Percentiles rank a stretch among this genome's conserved stretches.
phyloP scores from a whole-genome alignment of 2,797 vertebrate species.

The Poecilia wingei region DNA sequence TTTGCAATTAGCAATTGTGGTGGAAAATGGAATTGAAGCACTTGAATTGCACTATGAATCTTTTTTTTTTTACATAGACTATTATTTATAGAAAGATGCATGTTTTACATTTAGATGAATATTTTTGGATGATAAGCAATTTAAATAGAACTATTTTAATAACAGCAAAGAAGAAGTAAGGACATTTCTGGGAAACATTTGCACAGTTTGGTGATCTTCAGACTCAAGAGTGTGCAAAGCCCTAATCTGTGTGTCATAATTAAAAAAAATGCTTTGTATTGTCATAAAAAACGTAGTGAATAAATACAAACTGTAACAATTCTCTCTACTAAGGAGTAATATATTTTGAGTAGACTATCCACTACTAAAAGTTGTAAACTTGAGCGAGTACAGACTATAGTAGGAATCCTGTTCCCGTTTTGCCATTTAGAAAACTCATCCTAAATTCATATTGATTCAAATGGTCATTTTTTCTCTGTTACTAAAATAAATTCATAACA shows the following conservation, averaged over 20 bases:
- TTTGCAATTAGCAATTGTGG: slow-evolving; percentile 46
- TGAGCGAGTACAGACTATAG: slow-evolving; percentile 35
- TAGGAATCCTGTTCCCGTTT: slow-evolving; percentile 40
- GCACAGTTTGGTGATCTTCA: slow-evolving; percentile 31
- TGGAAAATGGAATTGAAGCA: slow-evolving; percentile 40
- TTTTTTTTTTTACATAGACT: slow-evolving; percentile 45
- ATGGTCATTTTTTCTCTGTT: slow-evolving; percentile 43
- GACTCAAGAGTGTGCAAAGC: slow-evolving; percentile 45
- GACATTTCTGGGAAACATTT: slow-evolving; percentile 47
- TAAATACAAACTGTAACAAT: slow-evolving; percentile 39
- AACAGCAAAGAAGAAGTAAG: slow-evolving; percentile 38
- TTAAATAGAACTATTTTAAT: slow-evolving; percentile 58
- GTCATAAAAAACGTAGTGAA: slow-evolving; percentile 38
- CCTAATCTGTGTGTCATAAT: slow-evolving; percentile 37
- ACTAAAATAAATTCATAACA: slow-evolving; percentile 50
- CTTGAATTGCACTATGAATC: slow-evolving; percentile 34
- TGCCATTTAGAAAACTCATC: slow-evolving; percentile 39
- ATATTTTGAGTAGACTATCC: slow-evolving; percentile 59
- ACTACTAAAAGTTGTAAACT: slow-evolving; percentile 60
- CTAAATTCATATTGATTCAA: slow-evolving; percentile 40
- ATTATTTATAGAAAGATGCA: slow-evolving; percentile 43
- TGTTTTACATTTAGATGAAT: slow-evolving; percentile 36
- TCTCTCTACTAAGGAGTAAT: slow-evolving; percentile 36
- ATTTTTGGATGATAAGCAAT: slow-evolving; percentile 55
- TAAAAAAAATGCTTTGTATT: slow-evolving; percentile 37